Conservation (phyloP, 1,140 invertebrate species). For the Aphaenogaster floridana region DNA sequence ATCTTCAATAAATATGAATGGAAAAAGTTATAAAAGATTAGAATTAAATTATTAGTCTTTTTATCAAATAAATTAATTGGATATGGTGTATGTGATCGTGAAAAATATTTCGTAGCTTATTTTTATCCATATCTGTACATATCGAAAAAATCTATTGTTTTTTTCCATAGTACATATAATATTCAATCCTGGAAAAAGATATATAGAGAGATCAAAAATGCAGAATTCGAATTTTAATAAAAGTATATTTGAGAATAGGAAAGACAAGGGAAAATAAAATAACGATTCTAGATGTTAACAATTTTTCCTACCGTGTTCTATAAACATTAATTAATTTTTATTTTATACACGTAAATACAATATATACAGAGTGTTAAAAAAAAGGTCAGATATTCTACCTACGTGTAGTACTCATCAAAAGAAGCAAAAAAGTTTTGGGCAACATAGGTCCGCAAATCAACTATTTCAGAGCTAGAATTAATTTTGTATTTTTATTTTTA, state of each 20-base stretch:
- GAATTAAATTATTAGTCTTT: not conserved
- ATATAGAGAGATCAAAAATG: not conserved
- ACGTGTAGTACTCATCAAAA: too few relatives aligned
- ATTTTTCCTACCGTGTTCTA: not conserved
- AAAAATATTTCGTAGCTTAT: not conserved
- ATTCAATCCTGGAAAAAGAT: not conserved
- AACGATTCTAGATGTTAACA: not conserved
- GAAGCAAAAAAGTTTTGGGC: too few relatives aligned
- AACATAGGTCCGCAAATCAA: too few relatives aligned
- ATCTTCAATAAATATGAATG: not conserved
- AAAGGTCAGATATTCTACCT: too few relatives aligned
- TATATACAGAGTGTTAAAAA: not conserved
- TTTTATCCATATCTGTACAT: not conserved
- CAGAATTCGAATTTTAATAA: not conserved
- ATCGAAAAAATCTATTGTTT: not conserved
- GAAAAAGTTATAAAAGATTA: not conserved
- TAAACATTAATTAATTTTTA: slow-evolving; percentile 9
- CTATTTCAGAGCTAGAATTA: too few relatives aligned
- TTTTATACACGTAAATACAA: not conserved
- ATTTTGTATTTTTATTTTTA: too few relatives aligned
- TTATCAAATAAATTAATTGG: not conserved
- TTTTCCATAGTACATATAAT: not conserved
- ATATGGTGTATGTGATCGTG: not conserved
- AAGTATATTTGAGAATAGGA: not conserved
- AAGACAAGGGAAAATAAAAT: not conserved